Evolutionary conservation across 2,113 vertebrate species (phyloP).

Genomic region (Mustelus asterias): DNA sequence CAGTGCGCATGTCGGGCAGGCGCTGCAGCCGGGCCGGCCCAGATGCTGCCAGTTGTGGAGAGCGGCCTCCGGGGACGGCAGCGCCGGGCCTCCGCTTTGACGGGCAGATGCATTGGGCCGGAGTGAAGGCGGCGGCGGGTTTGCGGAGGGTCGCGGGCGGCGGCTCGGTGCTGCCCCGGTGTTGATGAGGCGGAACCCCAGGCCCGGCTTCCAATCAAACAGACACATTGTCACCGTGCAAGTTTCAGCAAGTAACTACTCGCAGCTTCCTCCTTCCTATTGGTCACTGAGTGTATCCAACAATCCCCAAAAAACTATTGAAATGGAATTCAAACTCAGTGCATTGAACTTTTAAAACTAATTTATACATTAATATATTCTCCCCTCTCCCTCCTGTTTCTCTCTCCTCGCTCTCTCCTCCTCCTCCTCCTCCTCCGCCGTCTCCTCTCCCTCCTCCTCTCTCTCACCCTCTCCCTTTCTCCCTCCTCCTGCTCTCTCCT

Average conservation of each 20-base stretch:
- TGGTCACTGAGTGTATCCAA: neutral
- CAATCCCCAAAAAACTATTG: neutral
- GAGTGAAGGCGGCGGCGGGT: neutral
- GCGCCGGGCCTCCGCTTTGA: neutral
- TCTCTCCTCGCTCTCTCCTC: no score
- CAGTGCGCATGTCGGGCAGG: constrained; percentile 17
- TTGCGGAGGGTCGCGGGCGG: neutral
- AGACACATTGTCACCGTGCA: neutral
- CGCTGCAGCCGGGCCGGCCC: neutral
- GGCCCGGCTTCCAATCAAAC: neutral
- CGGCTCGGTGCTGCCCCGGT: no score
- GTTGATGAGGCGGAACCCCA: neutral
- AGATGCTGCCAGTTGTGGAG: neutral
- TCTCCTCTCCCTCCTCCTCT: no score
- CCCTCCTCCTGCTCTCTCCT: no score
- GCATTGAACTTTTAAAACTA: neutral
- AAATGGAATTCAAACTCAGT: neutral
- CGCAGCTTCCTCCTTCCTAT: neutral
- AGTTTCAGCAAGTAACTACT: constrained; percentile 10
- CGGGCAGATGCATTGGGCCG: neutral
- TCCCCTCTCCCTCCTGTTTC: no score
- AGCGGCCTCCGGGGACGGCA: neutral
- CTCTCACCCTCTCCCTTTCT: no score
- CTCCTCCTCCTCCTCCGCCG: no score
- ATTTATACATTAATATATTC: no score